These are phyloP conservation scores for Nicator chloris DNA, from an alignment of 2,113 vertebrate species.

Conservation along the genomic window DNA sequence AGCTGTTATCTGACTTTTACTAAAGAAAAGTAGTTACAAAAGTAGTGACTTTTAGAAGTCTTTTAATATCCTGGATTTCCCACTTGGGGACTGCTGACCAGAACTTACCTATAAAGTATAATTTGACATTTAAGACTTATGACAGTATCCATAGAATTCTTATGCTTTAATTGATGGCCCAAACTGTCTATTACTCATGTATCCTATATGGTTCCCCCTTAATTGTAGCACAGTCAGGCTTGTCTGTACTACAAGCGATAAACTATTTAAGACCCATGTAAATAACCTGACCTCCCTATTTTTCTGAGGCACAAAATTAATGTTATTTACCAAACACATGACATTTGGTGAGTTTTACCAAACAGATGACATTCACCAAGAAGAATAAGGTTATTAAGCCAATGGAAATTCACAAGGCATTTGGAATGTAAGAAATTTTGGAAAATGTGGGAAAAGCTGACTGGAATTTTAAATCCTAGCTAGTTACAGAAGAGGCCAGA, in stretches of 20 bases:
- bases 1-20: background rate
- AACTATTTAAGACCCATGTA: background rate
- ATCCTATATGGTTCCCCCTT: background rate
- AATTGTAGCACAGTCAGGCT: background rate
- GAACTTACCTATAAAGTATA: background rate
- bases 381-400: background rate
- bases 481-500: background rate
- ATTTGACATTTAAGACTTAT: background rate
- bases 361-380: background rate
- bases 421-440: background rate
- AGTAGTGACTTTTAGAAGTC: background rate
- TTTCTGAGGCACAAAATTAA: background rate
- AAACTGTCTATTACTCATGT: background rate
- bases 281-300: constrained; percentile 14
- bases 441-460: background rate
- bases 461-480: background rate
- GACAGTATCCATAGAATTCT: background rate
- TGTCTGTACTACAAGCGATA: background rate
- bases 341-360: constrained; percentile 33
- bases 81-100: background rate
- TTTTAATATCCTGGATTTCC: background rate
- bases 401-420: background rate
- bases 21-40: background rate
- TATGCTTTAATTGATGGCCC: background rate
- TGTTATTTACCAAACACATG: background rate